Conservation (phyloP, 2,888 invertebrate species). For the Lithosia quadra region DNA sequence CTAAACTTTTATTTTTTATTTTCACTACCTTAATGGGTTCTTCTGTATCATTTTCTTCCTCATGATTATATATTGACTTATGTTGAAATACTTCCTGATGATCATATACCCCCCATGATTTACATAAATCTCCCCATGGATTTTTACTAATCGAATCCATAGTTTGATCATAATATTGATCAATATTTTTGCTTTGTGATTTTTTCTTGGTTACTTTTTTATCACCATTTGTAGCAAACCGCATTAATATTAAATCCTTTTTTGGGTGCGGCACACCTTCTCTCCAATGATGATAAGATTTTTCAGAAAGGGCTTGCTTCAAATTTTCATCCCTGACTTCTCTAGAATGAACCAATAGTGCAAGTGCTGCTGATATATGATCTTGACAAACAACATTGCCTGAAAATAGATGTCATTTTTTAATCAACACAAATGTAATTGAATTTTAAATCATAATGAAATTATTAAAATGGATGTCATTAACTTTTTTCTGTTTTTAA, state of each 20-base stretch:
- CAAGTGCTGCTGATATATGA: constrained; percentile 87
- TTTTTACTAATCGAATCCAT: constrained; percentile 84
- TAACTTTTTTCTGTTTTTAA: neutral
- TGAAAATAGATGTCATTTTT: constrained; percentile 58
- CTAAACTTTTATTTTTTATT: constrained; percentile 74
- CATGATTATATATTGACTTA: constrained; percentile 67
- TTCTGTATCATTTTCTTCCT: constrained; percentile 59
- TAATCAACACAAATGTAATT: neutral
- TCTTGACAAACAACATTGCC: constrained; percentile 90
- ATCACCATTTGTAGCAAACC: constrained; percentile 92
- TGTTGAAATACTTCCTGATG: constrained; percentile 85
- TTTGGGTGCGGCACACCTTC: constrained; percentile 89
- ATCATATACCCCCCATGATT: constrained; percentile 90
- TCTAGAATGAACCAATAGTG: constrained; percentile 86
- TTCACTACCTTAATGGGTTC: constrained; percentile 59
- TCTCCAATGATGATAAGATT: constrained; percentile 92
- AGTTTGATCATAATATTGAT: constrained; percentile 63
- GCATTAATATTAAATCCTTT: constrained; percentile 89
- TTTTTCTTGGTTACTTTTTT: constrained; percentile 88
- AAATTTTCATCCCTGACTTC: constrained; percentile 77
- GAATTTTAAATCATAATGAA: neutral
- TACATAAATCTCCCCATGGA: constrained; percentile 91
- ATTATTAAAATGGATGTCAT: neutral
- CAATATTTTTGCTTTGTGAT: constrained; percentile 53
- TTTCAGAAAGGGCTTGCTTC: constrained; percentile 70